Conservation (phyloP, 2,113 vertebrate genomes). For the Myodes glareolus region DNA sequence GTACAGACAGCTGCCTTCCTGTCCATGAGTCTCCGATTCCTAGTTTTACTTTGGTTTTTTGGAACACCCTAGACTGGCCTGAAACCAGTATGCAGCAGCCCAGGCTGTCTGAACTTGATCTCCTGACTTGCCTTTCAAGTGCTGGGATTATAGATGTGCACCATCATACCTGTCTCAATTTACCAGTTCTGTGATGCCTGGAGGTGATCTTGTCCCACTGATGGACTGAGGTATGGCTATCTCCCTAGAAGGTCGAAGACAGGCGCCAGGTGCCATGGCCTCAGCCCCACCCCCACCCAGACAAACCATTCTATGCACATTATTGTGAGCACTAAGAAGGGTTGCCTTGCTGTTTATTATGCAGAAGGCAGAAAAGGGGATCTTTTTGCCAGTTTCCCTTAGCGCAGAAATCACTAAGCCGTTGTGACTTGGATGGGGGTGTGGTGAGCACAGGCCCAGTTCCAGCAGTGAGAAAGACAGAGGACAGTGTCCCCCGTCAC, state of each 20-base stretch:
- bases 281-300: neutral
- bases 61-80: neutral
- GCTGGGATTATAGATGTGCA: neutral
- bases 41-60: neutral
- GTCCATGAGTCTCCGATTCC: neutral
- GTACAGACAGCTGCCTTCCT: neutral
- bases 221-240: neutral
- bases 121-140: neutral
- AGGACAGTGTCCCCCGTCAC: neutral
- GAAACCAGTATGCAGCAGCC: neutral
- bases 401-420: neutral
- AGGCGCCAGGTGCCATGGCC: neutral
- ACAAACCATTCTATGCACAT: neutral
- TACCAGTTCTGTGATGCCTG: neutral
- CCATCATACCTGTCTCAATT: neutral
- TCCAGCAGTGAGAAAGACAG: neutral
- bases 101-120: neutral
- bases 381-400: neutral
- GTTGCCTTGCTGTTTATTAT: slow-evolving; percentile 72
- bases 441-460: neutral
- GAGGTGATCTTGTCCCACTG: neutral
- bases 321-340: neutral
- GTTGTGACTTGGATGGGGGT: neutral
- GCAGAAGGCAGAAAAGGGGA: neutral
- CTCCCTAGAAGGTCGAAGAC: neutral